Base-by-base conservation (phyloP, 2,888 invertebrate genomes). In the Hemithea aestivaria region DNA sequence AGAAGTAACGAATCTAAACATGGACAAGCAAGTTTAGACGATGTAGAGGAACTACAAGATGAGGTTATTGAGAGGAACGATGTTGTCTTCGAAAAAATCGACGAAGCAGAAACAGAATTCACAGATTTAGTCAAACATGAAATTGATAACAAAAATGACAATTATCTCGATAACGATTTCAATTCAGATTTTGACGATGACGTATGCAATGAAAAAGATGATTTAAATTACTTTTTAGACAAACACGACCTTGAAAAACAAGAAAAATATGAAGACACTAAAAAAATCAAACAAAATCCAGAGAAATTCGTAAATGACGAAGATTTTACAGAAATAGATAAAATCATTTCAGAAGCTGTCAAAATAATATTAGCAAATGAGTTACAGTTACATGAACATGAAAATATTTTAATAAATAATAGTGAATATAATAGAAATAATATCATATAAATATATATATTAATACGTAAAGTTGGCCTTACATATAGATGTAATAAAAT, bases 1-100 rank as follows among this genome's bases (percentile, higher is more conserved):
- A 16, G 35, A 45, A 56, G 53, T 9, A 40, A 45, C 1, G 67
- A 68, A 5, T 44, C 59, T 6, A 82, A 73, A 55, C 63, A 53
- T 0, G 81, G 76, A 0, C 85, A 87, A 48, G 80, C 84, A 0
- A 85, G 85, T 39, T 52, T 87, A 3, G 87, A 87, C 25, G 87
- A 87, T 8, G 80, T 87, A 0, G 87, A 87, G 54, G 87, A 87
- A 33, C 54, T 87, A 21, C 67, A 74, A 45, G 82, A 83, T 9
- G 85, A 84, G 27, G 33, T 42, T 1, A 10, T 42, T 30, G 29
- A 44, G 2, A 30, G 27, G 10, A 35, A 40, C 3, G 28, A 39
- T 23, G 25, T 25, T 2, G 47, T 30, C 23, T 48, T 58, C 23
- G 55, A 58, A 27, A 45, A 60, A 48, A 57, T 53, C 6, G 22